Evolutionary conservation across 2,888 invertebrate genomes (phyloP), one percentile per base, ranked within the genome.

Genomic region (Theretra japonica): DNA sequence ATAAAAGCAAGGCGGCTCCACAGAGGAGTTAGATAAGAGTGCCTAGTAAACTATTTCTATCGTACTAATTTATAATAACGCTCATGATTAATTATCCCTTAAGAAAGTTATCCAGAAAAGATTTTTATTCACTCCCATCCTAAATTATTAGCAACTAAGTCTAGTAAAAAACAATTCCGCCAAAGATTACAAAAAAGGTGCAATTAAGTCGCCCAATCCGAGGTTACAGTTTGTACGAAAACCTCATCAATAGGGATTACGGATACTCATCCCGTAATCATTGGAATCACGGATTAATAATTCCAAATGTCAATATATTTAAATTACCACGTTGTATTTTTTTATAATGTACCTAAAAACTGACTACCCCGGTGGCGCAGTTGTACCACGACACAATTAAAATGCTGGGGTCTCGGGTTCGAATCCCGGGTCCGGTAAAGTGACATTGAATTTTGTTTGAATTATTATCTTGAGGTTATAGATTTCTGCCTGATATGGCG

Each of bases 171-270:
- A 23, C n/a, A 65, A 65, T 48, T 65, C 41, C 23, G 41, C 6
- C 21, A 65, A 65, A 65, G 41, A 65, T 65, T 65, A 48, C 41
- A 48, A 65, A 65, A 65, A 65, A 65, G 65, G 65, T 11, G 41
- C 65, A 65, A 65, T 65, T 65, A 65, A 48, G 41, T 65, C 65
- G 21, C 65, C 4, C 65, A 23, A 48, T 65, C 65, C 65, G 23
- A 19, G 21, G 17, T 65, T 65, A 65, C 41, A 65, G 41, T 65
- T 65, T 48, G 41, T 48, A 48, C 41, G 48, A 23, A 65, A 30
- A n/a, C 48, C 41, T 48, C 41, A 48, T 65, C 23, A 41, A 48
- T 65, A 65, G 65, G 15, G 41, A 17, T 62, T 62, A 65, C 60
- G n/a, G 19, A 60, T 33, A 11, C 41, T 41, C 17, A 65, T 65